Evolutionary conservation across 2,797 vertebrate species (phyloP).

Genomic region (Melanotaenia nigrans): DNA sequence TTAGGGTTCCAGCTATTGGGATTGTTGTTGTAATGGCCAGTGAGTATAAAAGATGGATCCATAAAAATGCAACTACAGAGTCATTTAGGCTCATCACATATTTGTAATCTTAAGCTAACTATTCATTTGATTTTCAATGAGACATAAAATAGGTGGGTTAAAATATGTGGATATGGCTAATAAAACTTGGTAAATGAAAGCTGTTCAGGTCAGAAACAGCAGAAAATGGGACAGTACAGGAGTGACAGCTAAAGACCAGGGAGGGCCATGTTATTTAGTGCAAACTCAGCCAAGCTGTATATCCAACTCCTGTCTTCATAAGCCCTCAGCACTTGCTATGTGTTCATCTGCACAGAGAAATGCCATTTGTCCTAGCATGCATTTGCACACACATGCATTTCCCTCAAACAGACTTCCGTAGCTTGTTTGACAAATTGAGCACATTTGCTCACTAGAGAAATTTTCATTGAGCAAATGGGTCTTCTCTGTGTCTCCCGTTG

Average conservation of each 20-base stretch:
- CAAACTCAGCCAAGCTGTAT: constrained; percentile 66
- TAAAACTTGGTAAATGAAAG: constrained; percentile 31
- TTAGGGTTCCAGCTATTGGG: constrained; percentile 13
- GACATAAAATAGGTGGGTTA: not conserved
- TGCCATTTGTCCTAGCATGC: constrained; percentile 66
- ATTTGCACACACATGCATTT: constrained; percentile 31
- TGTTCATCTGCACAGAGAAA: constrained; percentile 61
- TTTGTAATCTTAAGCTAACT: not conserved
- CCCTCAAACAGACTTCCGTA: constrained; percentile 66
- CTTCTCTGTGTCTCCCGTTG: constrained; percentile 71
- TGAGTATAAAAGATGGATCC: constrained; percentile 10
- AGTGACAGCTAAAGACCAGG: constrained; percentile 42
- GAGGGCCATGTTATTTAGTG: constrained; percentile 60
- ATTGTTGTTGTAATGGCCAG: constrained; percentile 23
- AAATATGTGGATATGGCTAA: not conserved
- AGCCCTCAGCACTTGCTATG: constrained; percentile 69
- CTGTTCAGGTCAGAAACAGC: constrained; percentile 27
- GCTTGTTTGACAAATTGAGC: constrained; percentile 78
- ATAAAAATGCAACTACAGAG: constrained; percentile 21
- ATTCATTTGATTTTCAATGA: constrained; percentile 1
- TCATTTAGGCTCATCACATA: not conserved
- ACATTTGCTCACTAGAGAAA: constrained; percentile 75
- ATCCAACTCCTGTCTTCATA: constrained; percentile 69
- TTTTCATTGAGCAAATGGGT: constrained; percentile 77
- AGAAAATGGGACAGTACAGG: constrained; percentile 33